Base-by-base conservation (phyloP, 2,888 invertebrate species). In the Agonum fuliginosum region DNA sequence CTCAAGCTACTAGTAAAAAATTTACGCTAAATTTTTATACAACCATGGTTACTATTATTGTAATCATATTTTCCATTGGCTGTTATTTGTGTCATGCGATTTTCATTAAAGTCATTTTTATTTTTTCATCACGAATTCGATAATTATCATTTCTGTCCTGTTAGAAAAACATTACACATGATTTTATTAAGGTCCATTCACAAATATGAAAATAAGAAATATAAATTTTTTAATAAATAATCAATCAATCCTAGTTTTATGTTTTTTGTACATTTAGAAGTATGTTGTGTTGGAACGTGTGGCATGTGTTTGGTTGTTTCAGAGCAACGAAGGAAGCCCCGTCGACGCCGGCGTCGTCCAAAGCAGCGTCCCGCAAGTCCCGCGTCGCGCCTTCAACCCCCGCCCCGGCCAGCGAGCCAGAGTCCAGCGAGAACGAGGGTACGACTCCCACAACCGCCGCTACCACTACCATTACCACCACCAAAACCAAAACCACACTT, bases 381-480 rank as follows among this genome's bases (percentile, higher is more conserved):
- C 81, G 82, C 75, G 80, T 80, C 86, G 86, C 86, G 87, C 85
- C 86, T 86, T 85, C 86, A 86, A 85, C 86, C 86, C 84, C 85
- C 86, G 84, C 84, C 86, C 84, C 62, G 78, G 81, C 82, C 79
- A 83, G 83, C 80, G 84, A 83, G 79, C 83, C 83, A 79, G 84
- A 85, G 79, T 83, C 82, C 54, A 85, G 83, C 82, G 85, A 85
- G 81, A 83, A 83, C 82, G 86, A 86, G 84, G 86, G 86, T 86
- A 87, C 86, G 86, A 86, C 87, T 71, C 79, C 79, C 30, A 78
- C 77, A 67, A 81, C 54, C 80, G 81, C 79, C 79, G 80, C 79
- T 80, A 82, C 79, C 80, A 75, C 76, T 78, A 75, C 78, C 78
- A 73, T 81, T 73, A 76, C 79, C 78, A 77, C 27, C 43, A 78